phyloP scores from a whole-genome alignment of 1,140 invertebrate species.

The Lethocerus indicus region DNA sequence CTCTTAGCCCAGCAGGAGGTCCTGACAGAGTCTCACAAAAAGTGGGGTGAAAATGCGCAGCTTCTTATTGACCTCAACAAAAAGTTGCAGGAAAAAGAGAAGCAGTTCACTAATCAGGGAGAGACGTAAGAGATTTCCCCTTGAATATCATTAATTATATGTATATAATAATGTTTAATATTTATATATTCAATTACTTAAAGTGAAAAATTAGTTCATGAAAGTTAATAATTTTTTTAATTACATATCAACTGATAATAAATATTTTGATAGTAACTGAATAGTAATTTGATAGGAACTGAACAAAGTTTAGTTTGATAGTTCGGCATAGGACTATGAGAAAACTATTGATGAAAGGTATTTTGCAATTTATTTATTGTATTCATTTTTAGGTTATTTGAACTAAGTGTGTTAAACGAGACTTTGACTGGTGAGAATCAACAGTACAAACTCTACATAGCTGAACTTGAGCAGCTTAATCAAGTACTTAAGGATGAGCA shows the following conservation, averaged over 20 bases:
- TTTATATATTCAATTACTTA: not conserved
- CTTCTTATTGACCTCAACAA: constrained; percentile 81
- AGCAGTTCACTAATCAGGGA: constrained; percentile 44
- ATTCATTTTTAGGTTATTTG: constrained; percentile 43
- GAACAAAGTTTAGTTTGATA: not conserved
- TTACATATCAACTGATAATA: too few species aligned
- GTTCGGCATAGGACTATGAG: not conserved
- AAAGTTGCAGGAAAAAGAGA: constrained; percentile 66
- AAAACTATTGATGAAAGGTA: constrained; percentile 11
- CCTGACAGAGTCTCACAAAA: constrained; percentile 70
- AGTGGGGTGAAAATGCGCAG: constrained; percentile 81
- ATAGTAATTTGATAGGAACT: not conserved
- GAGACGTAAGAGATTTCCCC: constrained; percentile 36
- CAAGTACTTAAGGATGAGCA: constrained; percentile 87
- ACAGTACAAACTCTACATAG: constrained; percentile 33
- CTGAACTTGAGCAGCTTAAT: constrained; percentile 62
- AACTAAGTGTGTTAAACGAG: constrained; percentile 43
- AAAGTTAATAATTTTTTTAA: not conserved
- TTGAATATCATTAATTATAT: not conserved
- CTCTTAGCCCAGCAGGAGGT: constrained; percentile 77
- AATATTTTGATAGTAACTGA: too few species aligned
- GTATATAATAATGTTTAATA: not conserved
- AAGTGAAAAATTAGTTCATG: not conserved
- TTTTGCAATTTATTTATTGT: constrained; percentile 18
- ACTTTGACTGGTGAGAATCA: constrained; percentile 47